phyloP scores from a whole-genome alignment of 2,113 vertebrate species.

The Dascyllus trimaculatus region DNA sequence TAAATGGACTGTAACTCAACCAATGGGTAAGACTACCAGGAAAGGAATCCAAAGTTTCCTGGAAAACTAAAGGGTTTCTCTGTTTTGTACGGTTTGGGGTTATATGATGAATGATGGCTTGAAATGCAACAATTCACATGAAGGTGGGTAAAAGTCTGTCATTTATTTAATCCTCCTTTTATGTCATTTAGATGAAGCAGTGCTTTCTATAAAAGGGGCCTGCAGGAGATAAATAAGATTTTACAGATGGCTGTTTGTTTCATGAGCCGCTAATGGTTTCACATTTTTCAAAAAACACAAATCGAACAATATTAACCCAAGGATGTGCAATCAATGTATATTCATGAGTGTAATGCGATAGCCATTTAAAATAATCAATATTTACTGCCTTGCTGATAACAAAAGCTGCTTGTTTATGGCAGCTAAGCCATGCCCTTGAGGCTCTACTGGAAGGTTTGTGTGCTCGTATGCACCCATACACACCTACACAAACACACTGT shows the following conservation, averaged over 20 bases:
- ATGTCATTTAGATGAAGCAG: not conserved
- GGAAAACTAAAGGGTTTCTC: constrained; percentile 47
- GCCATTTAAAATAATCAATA: constrained; percentile 79
- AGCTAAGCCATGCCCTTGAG: constrained; percentile 69
- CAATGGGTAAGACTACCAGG: constrained; percentile 44
- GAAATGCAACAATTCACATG: constrained; percentile 22
- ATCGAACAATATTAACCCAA: constrained; percentile 64
- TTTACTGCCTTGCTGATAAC: constrained; percentile 59
- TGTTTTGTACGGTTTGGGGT: constrained; percentile 42
- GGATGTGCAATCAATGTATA: constrained; percentile 74
- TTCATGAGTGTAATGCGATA: constrained; percentile 68
- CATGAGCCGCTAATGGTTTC: constrained; percentile 34
- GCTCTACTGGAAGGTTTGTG: constrained; percentile 49
- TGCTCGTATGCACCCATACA: constrained; percentile 45
- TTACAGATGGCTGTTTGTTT: constrained; percentile 46
- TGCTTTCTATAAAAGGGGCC: constrained; percentile 22
- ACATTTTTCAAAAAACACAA: constrained; percentile 60
- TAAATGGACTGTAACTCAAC: constrained; percentile 60
- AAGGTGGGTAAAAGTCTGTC: constrained; percentile 11
- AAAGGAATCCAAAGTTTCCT: constrained; percentile 40
- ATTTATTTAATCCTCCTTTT: not conserved
- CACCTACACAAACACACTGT: constrained; percentile 27
- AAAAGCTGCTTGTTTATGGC: constrained; percentile 63
- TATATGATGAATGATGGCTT: constrained; percentile 31
- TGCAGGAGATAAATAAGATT: constrained; percentile 50